These are phyloP conservation scores for Urocitellus parryii DNA, from an alignment of 2,113 vertebrate genomes.

Conservation along the genomic window DNA sequence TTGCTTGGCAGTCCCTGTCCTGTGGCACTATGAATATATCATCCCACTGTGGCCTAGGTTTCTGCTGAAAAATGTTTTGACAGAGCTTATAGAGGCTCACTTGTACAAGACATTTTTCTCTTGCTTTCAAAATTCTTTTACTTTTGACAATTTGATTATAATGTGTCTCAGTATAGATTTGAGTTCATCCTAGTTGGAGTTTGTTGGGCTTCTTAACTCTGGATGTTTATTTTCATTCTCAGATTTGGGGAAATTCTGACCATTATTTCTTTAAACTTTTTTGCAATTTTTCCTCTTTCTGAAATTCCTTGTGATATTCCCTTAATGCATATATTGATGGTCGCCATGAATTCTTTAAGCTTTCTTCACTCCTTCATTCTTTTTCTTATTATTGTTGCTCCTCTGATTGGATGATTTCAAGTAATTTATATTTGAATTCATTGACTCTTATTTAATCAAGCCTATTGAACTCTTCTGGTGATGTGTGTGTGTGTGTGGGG, in stretches of 20 bases:
- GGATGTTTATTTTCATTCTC: background rate
- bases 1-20: background rate
- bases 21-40: too few species aligned
- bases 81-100: background rate
- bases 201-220: background rate
- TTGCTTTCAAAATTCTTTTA: background rate
- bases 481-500: background rate
- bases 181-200: background rate
- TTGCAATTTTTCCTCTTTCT: background rate
- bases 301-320: background rate
- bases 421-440: background rate
- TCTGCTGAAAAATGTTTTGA: background rate
- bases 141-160: background rate
- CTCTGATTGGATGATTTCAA: background rate
- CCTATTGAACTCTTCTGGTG: background rate
- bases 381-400: background rate
- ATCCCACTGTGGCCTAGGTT: background rate
- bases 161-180: background rate
- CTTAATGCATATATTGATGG: background rate
- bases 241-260: background rate
- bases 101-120: background rate
- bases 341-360: background rate
- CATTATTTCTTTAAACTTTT: background rate
- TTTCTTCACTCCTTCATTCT: background rate
- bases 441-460: background rate